Evolutionary conservation across 2,113 vertebrate genomes (phyloP).

Genomic region (Cavia aperea): DNA sequence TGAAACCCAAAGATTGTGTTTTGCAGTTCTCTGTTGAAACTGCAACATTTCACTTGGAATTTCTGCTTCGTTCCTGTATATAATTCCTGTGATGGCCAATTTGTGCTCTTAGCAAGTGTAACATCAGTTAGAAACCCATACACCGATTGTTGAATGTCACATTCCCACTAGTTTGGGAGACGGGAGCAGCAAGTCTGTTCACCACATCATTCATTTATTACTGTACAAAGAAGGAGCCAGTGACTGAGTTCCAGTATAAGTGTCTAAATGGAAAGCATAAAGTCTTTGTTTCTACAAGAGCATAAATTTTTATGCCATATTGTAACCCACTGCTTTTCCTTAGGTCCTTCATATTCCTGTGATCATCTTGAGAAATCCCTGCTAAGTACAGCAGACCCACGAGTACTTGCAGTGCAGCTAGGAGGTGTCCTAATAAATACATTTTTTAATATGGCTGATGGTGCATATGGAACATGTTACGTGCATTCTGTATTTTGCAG

Average conservation of each 20-base stretch:
- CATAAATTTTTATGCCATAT: background rate
- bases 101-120: background rate
- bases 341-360: no score
- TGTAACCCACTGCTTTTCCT: background rate
- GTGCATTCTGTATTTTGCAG: background rate
- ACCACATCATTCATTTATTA: background rate
- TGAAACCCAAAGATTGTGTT: background rate
- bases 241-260: background rate
- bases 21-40: background rate
- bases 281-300: background rate
- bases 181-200: background rate
- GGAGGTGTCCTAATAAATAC: background rate
- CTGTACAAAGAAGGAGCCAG: background rate
- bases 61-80: background rate
- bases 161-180: background rate
- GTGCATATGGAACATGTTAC: background rate
- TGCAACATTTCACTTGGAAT: background rate
- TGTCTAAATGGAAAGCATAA: background rate
- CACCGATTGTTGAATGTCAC: background rate
- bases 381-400: background rate
- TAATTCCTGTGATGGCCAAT: background rate
- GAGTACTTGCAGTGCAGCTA: background rate
- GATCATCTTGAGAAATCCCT: no score
- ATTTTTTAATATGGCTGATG: background rate
- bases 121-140: background rate